Percentiles rank a stretch among this genome's conserved stretches.
phyloP scores from a whole-genome alignment of 2,113 vertebrate genomes.

The Notiomystis cincta region DNA sequence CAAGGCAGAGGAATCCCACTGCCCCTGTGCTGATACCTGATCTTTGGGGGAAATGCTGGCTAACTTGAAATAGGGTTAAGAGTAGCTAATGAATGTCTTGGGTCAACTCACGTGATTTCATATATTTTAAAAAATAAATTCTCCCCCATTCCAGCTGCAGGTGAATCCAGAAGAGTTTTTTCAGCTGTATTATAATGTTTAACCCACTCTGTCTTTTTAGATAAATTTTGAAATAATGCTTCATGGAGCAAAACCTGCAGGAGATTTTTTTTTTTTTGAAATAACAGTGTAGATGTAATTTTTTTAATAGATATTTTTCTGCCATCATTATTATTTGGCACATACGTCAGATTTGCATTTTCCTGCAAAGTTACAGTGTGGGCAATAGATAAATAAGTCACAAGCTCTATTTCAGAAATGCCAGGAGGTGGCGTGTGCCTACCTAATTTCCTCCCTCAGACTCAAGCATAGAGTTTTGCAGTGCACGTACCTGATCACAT shows the following conservation, averaged over 20 bases:
- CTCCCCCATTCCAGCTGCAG: neutral
- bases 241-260: neutral
- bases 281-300: neutral
- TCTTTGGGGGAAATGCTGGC: neutral
- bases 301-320: fast-evolving
- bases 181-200: neutral
- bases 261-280: neutral
- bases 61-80: neutral
- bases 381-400: neutral
- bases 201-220: neutral
- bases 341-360: neutral
- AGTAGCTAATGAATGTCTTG: neutral
- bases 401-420: neutral
- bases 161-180: neutral
- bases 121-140: neutral
- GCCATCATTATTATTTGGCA: neutral
- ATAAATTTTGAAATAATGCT: neutral
- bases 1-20: neutral
- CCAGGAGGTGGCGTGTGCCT: constrained; percentile 49
- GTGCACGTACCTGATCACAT: neutral
- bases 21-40: neutral
- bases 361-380: neutral
- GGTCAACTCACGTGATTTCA: neutral
- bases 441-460: neutral
- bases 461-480: neutral